Evolutionary conservation across 2,888 invertebrate genomes (phyloP).

Genomic region (Sphaerophoria taeniata): DNA sequence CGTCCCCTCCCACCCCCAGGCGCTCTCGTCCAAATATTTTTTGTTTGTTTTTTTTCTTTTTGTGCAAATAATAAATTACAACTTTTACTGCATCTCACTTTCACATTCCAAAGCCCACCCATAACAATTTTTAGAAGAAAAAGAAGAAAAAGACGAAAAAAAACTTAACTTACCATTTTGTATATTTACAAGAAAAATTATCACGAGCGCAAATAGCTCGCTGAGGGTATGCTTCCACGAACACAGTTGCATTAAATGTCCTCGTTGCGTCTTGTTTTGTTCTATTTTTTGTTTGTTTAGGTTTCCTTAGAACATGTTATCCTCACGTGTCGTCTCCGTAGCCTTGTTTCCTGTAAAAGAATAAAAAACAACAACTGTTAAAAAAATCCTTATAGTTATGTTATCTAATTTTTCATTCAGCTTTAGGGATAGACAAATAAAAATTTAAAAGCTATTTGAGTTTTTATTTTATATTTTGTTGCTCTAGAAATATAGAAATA

Average conservation of each 20-base stretch:
- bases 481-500: neutral
- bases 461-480: neutral
- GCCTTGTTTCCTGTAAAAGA: conserved; percentile 60
- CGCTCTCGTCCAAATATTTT: no score
- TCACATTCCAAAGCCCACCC: neutral
- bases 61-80: conserved; percentile 70
- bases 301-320: conserved; percentile 55
- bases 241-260: conserved; percentile 65
- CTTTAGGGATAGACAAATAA: conserved; percentile 59
- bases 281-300: neutral
- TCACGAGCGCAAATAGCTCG: conserved; percentile 71
- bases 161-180: conserved; percentile 73
- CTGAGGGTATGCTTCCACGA: conserved; percentile 66
- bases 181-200: conserved; percentile 72
- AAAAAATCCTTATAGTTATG: conserved; percentile 34
- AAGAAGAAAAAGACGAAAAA: no score
- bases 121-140: conserved; percentile 4
- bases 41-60: conserved; percentile 5
- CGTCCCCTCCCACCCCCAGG: no score
- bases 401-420: conserved; percentile 69
- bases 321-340: conserved; percentile 41
- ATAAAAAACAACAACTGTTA: conserved; percentile 28
- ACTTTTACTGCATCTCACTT: conserved; percentile 39
- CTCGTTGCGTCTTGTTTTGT: conserved; percentile 49
- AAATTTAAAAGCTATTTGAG: conserved; percentile 33